A percentile compares a stretch with the other conserved stretches of the same genome.
Conservation (phyloP, 2,888 invertebrate species). For the Drosophila imparisetae region DNA sequence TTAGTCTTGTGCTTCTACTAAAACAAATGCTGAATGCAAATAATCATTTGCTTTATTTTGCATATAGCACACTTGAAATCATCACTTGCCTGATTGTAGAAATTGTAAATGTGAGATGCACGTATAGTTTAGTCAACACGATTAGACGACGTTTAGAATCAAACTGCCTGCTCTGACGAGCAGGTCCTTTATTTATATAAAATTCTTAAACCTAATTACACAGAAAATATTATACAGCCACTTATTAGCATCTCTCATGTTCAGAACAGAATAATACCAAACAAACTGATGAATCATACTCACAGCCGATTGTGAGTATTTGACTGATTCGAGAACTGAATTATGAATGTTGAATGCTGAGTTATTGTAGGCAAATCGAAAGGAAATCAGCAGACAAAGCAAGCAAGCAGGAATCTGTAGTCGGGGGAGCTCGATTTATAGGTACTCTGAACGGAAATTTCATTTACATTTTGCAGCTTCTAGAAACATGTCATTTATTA, state of each 20-base stretch:
- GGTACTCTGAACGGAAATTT: neutral
- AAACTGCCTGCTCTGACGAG: no score
- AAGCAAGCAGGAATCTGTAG: neutral
- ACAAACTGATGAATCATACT: neutral
- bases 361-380: constrained; percentile 3
- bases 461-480: no score
- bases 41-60: constrained; percentile 13
- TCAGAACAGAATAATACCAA: neutral
- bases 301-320: neutral
- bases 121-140: no score
- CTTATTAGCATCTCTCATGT: no score
- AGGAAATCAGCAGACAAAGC: neutral
- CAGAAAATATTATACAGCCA: no score
- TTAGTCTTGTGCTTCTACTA: neutral
- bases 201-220: no score
- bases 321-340: neutral
- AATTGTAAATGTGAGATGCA: no score
- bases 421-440: neutral
- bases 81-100: neutral
- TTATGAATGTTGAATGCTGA: neutral
- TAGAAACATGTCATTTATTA: no score
- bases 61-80: neutral
- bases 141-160: no score
- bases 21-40: constrained; percentile 20
- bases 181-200: no score